Conservation (phyloP, 1,140 invertebrate species). For the Sitobion miscanthi region DNA sequence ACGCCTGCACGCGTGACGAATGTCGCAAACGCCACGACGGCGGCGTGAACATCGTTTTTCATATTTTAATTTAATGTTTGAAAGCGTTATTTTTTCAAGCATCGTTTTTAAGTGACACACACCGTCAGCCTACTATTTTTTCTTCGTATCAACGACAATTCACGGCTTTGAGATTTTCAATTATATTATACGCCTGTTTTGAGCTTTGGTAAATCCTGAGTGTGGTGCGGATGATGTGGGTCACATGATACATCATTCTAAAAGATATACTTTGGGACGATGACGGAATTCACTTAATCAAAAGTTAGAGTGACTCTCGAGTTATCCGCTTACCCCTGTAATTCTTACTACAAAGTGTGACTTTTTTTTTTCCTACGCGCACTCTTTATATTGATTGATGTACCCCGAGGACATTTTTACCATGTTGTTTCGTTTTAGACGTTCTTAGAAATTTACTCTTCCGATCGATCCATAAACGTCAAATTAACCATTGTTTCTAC, state of each 20-base stretch:
- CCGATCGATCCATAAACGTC: neutral
- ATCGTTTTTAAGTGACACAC: neutral
- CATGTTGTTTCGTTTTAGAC: neutral
- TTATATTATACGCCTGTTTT: neutral
- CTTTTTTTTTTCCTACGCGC: neutral
- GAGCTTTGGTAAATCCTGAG: neutral
- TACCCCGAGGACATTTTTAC: neutral
- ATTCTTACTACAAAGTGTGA: constrained; percentile 24
- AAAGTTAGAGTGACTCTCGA: constrained; percentile 47
- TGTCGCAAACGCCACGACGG: neutral
- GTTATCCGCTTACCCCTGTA: constrained; percentile 30
- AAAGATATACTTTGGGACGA: constrained; percentile 22
- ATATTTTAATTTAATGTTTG: constrained; percentile 8
- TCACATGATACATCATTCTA: constrained; percentile 25
- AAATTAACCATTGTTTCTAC: neutral
- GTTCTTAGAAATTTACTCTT: neutral
- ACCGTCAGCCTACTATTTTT: neutral
- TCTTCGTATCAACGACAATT: neutral
- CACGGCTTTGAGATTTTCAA: constrained; percentile 2
- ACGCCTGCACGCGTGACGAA: neutral
- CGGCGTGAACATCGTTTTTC: neutral
- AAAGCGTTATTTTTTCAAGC: neutral
- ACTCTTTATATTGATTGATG: constrained; percentile 32
- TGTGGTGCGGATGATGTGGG: neutral
- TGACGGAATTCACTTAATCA: constrained; percentile 50